phyloP scores from a whole-genome alignment of 2,888 invertebrate species.

The Plusia festucae region DNA sequence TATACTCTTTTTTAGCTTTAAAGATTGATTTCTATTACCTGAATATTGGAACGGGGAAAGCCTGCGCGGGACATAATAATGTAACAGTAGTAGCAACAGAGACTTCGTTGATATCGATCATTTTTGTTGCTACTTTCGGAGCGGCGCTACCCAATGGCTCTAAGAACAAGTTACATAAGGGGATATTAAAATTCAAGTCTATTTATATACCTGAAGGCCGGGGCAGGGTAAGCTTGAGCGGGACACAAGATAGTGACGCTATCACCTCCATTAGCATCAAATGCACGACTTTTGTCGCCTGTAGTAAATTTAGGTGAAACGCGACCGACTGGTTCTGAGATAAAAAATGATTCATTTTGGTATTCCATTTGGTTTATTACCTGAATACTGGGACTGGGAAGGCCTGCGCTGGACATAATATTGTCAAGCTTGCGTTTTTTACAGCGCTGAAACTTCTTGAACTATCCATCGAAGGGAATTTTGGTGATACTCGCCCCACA shows the following conservation, averaged over 20 bases:
- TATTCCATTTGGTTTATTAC: slow-evolving; percentile 79
- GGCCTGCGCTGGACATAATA: slow-evolving; percentile 93
- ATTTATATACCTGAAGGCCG: slow-evolving; percentile 88
- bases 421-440: slow-evolving; percentile 87
- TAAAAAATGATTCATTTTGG: slow-evolving; percentile 48
- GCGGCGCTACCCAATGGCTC: slow-evolving; percentile 92
- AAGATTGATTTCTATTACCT: slow-evolving; percentile 83
- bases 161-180: slow-evolving; percentile 74
- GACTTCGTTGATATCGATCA: slow-evolving; percentile 84
- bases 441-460: slow-evolving; percentile 90
- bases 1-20: slow-evolving; percentile 46
- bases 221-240: slow-evolving; percentile 93
- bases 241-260: slow-evolving; percentile 91
- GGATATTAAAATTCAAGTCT: slow-evolving; percentile 39
- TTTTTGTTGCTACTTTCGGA: slow-evolving; percentile 91
- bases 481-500: slow-evolving; percentile 90
- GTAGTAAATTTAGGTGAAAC: slow-evolving; percentile 91
- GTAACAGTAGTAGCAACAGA: slow-evolving; percentile 75
- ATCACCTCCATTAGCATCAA: slow-evolving; percentile 87
- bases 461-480: slow-evolving; percentile 91
- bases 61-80: slow-evolving; percentile 91
- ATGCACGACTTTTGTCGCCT: slow-evolving; percentile 91
- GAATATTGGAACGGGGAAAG: slow-evolving; percentile 91
- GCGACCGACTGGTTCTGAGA: slow-evolving; percentile 91
- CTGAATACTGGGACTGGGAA: slow-evolving; percentile 93